Conservation (phyloP, 2,797 vertebrate species). For the Galaxias olidus region DNA sequence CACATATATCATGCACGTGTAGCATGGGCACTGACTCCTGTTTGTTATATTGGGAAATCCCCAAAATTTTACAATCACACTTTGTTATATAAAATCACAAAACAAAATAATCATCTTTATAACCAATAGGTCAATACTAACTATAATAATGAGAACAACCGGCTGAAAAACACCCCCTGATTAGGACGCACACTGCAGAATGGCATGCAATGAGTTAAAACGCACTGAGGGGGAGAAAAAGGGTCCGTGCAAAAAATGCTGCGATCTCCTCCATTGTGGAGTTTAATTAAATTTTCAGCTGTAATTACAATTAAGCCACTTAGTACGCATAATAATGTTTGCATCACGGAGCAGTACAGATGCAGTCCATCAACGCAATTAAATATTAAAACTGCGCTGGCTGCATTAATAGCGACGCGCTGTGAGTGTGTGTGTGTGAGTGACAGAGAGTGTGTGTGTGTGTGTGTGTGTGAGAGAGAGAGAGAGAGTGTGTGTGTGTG, state of each 20-base stretch:
- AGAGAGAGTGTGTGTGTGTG: constrained; percentile 13
- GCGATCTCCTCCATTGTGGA: constrained; percentile 53
- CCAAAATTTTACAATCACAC: too few species aligned
- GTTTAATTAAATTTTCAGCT: constrained; percentile 70
- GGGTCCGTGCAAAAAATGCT: constrained; percentile 41
- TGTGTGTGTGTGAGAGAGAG: too few species aligned
- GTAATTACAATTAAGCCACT: constrained; percentile 71
- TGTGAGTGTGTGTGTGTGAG: constrained; percentile 27
- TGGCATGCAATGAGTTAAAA: constrained; percentile 54
- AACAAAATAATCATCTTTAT: too few species aligned
- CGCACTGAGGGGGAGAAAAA: constrained; percentile 38
- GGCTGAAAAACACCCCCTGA: too few species aligned
- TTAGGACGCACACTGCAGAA: constrained; percentile 14
- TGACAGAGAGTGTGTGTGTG: constrained; percentile 15
- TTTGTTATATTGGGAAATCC: too few species aligned
- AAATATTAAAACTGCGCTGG: constrained; percentile 69
- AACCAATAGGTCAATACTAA: too few species aligned
- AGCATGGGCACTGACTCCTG: too few species aligned
- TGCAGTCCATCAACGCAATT: constrained; percentile 70
- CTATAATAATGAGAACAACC: too few species aligned
- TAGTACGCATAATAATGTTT: constrained; percentile 70
- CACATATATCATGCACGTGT: too few species aligned
- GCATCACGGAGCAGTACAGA: constrained; percentile 72
- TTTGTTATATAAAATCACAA: too few species aligned
- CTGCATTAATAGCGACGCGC: constrained; percentile 34